phyloP scores from a whole-genome alignment of 1,140 invertebrate genomes.

The Macrobrachium nipponense region DNA sequence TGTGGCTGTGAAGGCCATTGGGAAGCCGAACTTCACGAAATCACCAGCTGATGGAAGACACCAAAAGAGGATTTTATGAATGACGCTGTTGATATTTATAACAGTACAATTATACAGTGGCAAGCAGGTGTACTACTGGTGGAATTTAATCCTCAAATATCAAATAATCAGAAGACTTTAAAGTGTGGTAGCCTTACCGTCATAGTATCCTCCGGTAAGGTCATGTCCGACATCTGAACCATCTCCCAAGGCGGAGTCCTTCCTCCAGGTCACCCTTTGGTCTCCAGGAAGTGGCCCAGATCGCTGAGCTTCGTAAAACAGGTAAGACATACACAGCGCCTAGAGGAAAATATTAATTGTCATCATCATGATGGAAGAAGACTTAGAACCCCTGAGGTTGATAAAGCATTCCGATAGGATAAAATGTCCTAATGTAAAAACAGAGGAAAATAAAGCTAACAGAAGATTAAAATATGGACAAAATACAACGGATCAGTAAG shows the following conservation, averaged over 20 bases:
- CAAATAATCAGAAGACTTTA: no score
- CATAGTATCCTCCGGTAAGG: slow-evolving; percentile 70
- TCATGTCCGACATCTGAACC: slow-evolving; percentile 67
- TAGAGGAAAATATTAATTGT: slow-evolving; percentile 23
- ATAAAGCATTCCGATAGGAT: no score
- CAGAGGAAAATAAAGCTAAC: no score
- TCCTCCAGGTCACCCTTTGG: slow-evolving; percentile 68
- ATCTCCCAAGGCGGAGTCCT: slow-evolving; percentile 68
- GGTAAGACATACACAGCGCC: slow-evolving; percentile 67
- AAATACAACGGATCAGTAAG: no score
- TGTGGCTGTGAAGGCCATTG: no score
- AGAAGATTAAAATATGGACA: no score
- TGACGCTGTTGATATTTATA: not conserved
- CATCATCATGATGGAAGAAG: no score
- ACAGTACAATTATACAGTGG: not conserved
- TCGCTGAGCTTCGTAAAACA: slow-evolving; percentile 70
- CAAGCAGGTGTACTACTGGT: no score
- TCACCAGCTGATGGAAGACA: slow-evolving; percentile 67
- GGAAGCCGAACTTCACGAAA: slow-evolving; percentile 67
- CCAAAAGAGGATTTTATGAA: not conserved
- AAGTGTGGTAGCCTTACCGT: slow-evolving; percentile 49
- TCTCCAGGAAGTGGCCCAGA: slow-evolving; percentile 67
- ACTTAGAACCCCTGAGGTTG: no score
- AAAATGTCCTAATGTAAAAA: no score
- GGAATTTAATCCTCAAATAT: no score